These are phyloP conservation scores for Spilogale gracilis DNA, from an alignment of 2,113 vertebrate species.

Conservation along the genomic window DNA sequence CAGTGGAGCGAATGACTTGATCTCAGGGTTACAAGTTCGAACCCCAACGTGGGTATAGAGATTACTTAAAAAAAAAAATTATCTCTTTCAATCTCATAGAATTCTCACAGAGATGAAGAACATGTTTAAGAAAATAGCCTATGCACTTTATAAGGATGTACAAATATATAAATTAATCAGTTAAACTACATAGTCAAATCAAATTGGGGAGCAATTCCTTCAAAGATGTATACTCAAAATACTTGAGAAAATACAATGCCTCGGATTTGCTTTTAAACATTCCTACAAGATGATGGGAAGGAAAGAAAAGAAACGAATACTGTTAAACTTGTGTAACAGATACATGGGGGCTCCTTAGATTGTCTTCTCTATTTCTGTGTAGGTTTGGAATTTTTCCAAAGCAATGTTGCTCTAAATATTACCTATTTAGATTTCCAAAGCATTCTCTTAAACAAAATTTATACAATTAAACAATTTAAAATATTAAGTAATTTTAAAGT, in stretches of 20 bases:
- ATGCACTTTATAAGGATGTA: background rate
- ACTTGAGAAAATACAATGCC: background rate
- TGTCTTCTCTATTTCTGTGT: background rate
- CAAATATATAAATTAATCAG: background rate
- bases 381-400: conserved; percentile 25
- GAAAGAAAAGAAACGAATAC: background rate
- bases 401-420: background rate
- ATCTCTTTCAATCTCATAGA: background rate
- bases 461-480: conserved; percentile 43
- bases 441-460: conserved; percentile 37
- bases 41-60: background rate
- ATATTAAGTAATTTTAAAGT: conserved; percentile 41
- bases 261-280: conserved; percentile 10
- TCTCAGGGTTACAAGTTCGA: background rate
- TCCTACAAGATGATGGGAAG: background rate
- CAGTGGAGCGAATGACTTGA: background rate
- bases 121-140: background rate
- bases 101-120: conserved; percentile 48
- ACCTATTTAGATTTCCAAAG: background rate
- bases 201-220: conserved; percentile 17
- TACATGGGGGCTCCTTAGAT: background rate
- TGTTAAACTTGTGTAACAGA: background rate
- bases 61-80: background rate
- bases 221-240: conserved; percentile 10
- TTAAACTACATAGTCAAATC: background rate